Evolutionary conservation across 2,113 vertebrate genomes (phyloP).

Genomic region (Phasianus colchicus): DNA sequence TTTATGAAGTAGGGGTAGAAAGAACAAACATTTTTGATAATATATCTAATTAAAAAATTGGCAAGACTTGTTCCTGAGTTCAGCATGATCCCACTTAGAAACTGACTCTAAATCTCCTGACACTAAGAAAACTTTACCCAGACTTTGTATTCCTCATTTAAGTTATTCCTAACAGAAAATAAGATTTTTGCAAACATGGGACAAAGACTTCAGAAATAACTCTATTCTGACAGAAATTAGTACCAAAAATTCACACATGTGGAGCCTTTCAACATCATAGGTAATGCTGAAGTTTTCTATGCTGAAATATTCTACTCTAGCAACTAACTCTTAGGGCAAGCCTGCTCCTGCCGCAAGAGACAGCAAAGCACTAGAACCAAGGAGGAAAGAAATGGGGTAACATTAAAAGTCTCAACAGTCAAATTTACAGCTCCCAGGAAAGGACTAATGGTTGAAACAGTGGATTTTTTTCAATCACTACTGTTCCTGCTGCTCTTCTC

Average conservation of each 20-base stretch:
- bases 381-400: neutral
- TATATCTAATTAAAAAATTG: neutral
- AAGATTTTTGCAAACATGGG: neutral
- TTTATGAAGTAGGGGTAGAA: neutral
- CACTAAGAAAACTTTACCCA: neutral
- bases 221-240: neutral
- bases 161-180: neutral
- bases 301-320: neutral
- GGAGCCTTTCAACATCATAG: neutral
- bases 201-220: neutral
- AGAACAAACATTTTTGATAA: neutral
- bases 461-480: neutral
- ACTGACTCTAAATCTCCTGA: neutral
- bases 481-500: neutral
- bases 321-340: neutral
- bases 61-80: neutral
- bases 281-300: neutral
- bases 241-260: neutral
- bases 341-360: neutral
- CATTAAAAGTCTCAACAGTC: neutral
- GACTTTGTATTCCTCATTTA: neutral
- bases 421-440: neutral
- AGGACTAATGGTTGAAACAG: neutral
- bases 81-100: neutral
- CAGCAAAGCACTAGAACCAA: neutral